phyloP scores from a whole-genome alignment of 1,140 invertebrate species.

The Heterodera schachtii region DNA sequence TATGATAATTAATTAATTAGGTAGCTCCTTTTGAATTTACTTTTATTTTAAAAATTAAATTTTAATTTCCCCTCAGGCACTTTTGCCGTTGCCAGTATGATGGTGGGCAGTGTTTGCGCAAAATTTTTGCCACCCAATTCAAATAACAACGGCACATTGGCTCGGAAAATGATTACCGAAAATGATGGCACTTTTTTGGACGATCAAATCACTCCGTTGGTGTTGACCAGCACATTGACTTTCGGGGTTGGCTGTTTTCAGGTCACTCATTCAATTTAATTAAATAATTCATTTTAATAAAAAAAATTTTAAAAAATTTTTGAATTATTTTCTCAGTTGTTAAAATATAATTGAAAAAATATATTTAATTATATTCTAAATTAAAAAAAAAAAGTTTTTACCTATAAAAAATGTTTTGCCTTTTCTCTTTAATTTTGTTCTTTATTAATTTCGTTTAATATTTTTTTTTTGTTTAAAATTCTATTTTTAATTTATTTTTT shows the following conservation, averaged over 20 bases:
- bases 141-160: background rate
- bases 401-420: too few relatives aligned
- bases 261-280: slow-evolving; percentile 31
- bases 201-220: slow-evolving; percentile 51
- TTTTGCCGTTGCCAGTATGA: slow-evolving; percentile 64
- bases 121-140: slow-evolving; percentile 31
- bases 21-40: background rate
- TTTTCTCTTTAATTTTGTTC: too few relatives aligned
- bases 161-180: background rate
- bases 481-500: too few relatives aligned
- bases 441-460: too few relatives aligned
- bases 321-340: slow-evolving; percentile 23
- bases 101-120: slow-evolving; percentile 55
- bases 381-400: too few relatives aligned
- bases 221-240: slow-evolving; percentile 60
- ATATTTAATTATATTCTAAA: background rate
- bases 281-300: background rate
- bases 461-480: too few relatives aligned
- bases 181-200: slow-evolving; percentile 28
- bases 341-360: background rate
- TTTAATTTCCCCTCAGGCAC: slow-evolving; percentile 45
- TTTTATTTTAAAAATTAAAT: background rate
- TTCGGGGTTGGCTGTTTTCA: slow-evolving; percentile 58
- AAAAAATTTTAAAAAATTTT: slow-evolving; percentile 21
- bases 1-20: too few relatives aligned